A percentile compares a stretch with the other conserved stretches of the same genome.
These are phyloP conservation scores for Scolopax bukidnonensis DNA, from an alignment of 2,797 vertebrate species.

Conservation along the genomic window DNA sequence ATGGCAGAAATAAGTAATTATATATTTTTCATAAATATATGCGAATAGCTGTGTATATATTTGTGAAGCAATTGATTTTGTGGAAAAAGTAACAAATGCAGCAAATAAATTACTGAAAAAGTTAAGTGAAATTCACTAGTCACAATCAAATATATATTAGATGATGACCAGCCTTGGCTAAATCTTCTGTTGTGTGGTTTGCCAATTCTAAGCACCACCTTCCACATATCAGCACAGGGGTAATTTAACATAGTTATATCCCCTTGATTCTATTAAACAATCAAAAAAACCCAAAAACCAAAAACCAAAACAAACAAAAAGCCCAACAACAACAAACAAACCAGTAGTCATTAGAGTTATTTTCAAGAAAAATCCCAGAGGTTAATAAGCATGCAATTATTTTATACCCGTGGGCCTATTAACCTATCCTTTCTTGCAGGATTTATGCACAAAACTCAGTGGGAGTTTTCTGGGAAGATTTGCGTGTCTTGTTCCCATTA, in stretches of 20 bases:
- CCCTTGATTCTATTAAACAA: neutral
- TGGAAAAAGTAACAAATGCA: neutral
- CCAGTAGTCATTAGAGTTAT: neutral
- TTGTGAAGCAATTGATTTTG: neutral
- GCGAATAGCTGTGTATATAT: neutral
- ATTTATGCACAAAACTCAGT: slow-evolving; percentile 10
- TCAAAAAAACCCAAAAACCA: neutral
- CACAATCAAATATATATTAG: neutral
- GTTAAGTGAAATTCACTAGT: neutral
- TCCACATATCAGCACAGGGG: neutral
- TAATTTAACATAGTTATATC: neutral
- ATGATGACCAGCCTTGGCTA: neutral
- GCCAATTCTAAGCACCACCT: neutral
- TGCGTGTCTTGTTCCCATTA: slow-evolving; percentile 16
- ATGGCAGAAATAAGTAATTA: neutral
- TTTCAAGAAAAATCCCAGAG: neutral
- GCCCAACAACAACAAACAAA: too few relatives aligned
- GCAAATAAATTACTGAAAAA: neutral
- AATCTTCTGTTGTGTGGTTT: neutral
- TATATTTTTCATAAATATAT: neutral
- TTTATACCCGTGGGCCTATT: neutral
- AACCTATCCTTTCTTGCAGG: neutral
- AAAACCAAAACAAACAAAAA: too few relatives aligned
- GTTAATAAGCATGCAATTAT: slow-evolving; percentile 24
- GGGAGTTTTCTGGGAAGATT: slow-evolving; percentile 29